These are phyloP conservation scores for Spea bombifrons DNA, from an alignment of 2,113 vertebrate genomes.

Conservation along the genomic window DNA sequence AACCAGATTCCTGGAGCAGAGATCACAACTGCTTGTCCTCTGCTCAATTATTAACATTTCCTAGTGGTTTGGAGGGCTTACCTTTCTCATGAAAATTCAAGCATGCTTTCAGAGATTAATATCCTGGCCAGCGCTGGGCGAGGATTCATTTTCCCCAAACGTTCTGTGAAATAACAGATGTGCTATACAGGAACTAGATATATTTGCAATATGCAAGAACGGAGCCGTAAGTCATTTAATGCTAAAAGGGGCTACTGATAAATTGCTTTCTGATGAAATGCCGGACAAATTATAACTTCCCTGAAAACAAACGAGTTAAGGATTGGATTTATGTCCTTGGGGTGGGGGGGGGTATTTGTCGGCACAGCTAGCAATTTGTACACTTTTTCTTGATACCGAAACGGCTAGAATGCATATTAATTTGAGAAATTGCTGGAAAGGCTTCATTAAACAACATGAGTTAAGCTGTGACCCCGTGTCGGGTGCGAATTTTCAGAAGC, in stretches of 20 bases:
- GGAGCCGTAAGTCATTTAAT: background rate
- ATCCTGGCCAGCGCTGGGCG: conserved; percentile 9
- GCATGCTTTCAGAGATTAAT: conserved; percentile 30
- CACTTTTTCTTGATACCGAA: no score
- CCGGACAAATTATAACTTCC: no score
- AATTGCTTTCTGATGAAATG: no score
- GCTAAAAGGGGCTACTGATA: background rate
- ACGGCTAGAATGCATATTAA: no score
- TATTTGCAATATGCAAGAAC: background rate
- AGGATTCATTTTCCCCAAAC: conserved; percentile 20
- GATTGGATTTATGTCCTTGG: no score
- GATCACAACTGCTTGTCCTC: conserved; percentile 76
- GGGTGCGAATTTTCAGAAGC: no score
- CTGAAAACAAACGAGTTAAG: no score
- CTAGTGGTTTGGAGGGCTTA: conserved; percentile 58
- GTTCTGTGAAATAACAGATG: conserved; percentile 22
- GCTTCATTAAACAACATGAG: no score
- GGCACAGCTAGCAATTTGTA: no score
- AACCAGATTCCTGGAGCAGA: conserved; percentile 76
- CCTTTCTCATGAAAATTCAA: conserved; percentile 56
- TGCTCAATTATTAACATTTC: conserved; percentile 74
- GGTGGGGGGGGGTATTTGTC: no score
- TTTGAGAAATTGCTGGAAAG: no score
- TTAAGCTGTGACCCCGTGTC: no score
- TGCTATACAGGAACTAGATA: background rate